phyloP scores from a whole-genome alignment of 2,113 vertebrate species.

The Centropristis striata region DNA sequence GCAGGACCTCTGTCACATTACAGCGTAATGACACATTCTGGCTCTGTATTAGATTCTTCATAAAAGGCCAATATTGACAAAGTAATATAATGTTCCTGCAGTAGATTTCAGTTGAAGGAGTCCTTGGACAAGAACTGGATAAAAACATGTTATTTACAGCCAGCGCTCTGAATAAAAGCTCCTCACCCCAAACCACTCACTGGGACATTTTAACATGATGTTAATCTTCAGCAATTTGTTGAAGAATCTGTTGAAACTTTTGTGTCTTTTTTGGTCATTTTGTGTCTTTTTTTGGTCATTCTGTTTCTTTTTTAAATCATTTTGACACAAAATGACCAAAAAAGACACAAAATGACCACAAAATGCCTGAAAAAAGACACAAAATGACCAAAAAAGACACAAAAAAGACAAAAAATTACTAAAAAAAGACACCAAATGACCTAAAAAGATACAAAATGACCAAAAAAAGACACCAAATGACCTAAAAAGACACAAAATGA shows the following conservation, averaged over 20 bases:
- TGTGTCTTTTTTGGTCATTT: too few species aligned
- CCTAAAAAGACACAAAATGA: too few species aligned
- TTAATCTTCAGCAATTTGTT: neutral
- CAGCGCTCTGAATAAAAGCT: neutral
- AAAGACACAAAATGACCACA: too few species aligned
- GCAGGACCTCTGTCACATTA: slow-evolving; percentile 22
- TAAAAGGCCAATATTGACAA: slow-evolving; percentile 25
- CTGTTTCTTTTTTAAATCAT: too few species aligned
- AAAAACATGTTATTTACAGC: neutral
- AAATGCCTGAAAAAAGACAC: too few species aligned
- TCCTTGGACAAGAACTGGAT: slow-evolving; percentile 22
- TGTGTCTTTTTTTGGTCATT: too few species aligned
- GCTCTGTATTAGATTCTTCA: slow-evolving; percentile 38
- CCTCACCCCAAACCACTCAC: neutral
- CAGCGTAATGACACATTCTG: slow-evolving; percentile 16
- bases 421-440: too few species aligned
- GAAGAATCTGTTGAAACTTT: slow-evolving; percentile 22
- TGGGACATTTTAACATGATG: neutral
- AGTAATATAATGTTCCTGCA: slow-evolving; percentile 18
- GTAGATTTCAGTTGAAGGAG: neutral
- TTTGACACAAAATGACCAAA: too few species aligned
- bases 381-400: too few species aligned
- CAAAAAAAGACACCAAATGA: too few species aligned
- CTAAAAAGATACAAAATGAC: too few species aligned
- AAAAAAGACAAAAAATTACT: too few species aligned